Conservation (phyloP, 1,140 invertebrate genomes). For the Drosophila sproati region DNA sequence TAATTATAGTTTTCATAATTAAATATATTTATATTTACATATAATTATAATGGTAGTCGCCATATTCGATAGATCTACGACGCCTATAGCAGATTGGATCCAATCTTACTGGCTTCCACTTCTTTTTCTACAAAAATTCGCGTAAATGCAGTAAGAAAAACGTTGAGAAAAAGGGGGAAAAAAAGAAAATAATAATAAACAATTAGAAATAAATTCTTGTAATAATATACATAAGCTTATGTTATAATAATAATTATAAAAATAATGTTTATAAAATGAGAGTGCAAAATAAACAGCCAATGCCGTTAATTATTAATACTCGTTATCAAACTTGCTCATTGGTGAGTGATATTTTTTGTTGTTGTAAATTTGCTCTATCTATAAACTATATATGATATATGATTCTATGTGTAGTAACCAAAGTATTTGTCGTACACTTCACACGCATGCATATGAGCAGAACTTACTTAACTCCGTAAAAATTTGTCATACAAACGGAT, state of each 20-base stretch:
- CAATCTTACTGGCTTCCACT: constrained; percentile 84
- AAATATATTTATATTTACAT: constrained; percentile 38
- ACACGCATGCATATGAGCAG: constrained; percentile 24
- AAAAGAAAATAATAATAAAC: constrained; percentile 76
- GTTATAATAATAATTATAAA: constrained; percentile 25
- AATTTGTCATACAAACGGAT: constrained; percentile 16
- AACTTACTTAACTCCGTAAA: constrained; percentile 12
- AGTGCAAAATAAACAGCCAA: constrained; percentile 19
- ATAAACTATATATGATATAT: constrained; percentile 20
- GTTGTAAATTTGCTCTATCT: constrained; percentile 39
- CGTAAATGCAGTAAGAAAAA: constrained; percentile 60
- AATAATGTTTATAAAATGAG: constrained; percentile 20
- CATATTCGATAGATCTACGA: constrained; percentile 81
- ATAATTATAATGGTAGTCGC: constrained; percentile 79
- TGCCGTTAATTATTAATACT: constrained; percentile 12
- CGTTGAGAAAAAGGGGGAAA: constrained; percentile 44
- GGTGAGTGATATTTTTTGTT: constrained; percentile 5
- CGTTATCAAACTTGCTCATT: constrained; percentile 11
- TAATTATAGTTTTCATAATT: constrained; percentile 53
- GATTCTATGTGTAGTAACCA: constrained; percentile 30
- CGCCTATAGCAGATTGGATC: constrained; percentile 84
- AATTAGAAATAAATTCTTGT: constrained; percentile 69
- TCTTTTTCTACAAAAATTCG: constrained; percentile 76
- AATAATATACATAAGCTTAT: constrained; percentile 45
- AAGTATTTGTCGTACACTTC: constrained; percentile 39